A percentile compares a stretch with the other conserved stretches of the same genome.
Evolutionary conservation across 1,140 invertebrate genomes (phyloP).

Genomic region (Riptortus pedestris): DNA sequence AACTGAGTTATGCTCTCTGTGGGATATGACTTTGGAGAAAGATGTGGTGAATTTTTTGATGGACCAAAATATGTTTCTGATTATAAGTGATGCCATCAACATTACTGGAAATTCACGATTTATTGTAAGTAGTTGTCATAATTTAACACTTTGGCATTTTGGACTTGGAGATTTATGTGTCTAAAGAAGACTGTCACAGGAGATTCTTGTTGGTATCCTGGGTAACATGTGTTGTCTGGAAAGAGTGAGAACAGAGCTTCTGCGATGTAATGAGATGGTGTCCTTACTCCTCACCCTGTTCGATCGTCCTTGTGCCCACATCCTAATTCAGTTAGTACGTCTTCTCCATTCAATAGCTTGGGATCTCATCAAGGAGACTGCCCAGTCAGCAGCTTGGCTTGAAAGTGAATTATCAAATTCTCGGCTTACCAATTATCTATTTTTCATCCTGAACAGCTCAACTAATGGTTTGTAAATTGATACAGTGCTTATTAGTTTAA

Average conservation of each 20-base stretch:
- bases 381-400: constrained; percentile 39
- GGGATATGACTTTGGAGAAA: constrained; percentile 65
- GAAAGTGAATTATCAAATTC: constrained; percentile 39
- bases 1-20: constrained; percentile 57
- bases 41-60: constrained; percentile 57
- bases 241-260: constrained; percentile 39
- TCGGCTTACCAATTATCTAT: constrained; percentile 44
- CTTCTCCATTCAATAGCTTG: constrained; percentile 46
- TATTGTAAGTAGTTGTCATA: constrained; percentile 35
- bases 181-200: constrained; percentile 35
- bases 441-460: constrained; percentile 55
- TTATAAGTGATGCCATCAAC: constrained; percentile 42
- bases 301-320: constrained; percentile 12
- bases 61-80: constrained; percentile 49
- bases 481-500: neutral
- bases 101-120: constrained; percentile 44
- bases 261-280: constrained; percentile 40
- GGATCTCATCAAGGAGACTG: constrained; percentile 38
- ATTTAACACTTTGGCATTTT: constrained; percentile 5
- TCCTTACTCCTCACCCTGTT: constrained; percentile 42
- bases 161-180: neutral
- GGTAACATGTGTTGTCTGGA: constrained; percentile 56
- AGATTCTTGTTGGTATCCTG: constrained; percentile 61
- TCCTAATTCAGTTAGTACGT: constrained; percentile 52
- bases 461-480: constrained; percentile 44